Evolutionary conservation across 1,140 invertebrate genomes (phyloP), one percentile per base, ranked within the genome.

Genomic region (Sesamia nonagrioides): DNA sequence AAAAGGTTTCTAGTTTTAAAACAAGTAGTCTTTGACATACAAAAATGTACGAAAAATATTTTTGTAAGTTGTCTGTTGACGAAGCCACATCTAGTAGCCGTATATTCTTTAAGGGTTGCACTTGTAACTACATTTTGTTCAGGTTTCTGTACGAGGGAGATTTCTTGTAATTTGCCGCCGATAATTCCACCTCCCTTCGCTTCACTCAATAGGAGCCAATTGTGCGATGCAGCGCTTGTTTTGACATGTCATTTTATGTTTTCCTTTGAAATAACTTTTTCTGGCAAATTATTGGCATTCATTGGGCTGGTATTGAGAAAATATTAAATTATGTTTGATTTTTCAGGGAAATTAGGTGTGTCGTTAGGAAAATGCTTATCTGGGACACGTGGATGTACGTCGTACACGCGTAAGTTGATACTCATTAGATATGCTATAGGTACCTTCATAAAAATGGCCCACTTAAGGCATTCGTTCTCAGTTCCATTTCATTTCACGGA

Each of bases 161-260:
- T 88, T 86, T 88, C 86, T 88, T 88, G 86, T 90, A 90, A 90
- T 90, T 88, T 78, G 71, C 85, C 78, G 66, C 73, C 85, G 79
- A 88, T 89, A 87, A 88, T 86, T 83, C 75, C 63, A 83, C 66
- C 78, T 78, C 86, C 84, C 86, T 84, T 61, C 77, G 73, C 56
- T 58, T 73, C 66, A 61, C 48, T 88, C 84, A 88, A 88, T 88
- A 84, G 80, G 78, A 78, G 84, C 80, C 88, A 88, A 90, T 90
- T 88, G 84, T 86, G 72, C 79, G 82, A 84, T 80, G 83, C 81
- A 83, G 81, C 66, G 80, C 82, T 77, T 84, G 84, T 87, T 86
- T 81, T 87, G 86, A 86, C 86, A 82, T 86, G 79, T 84, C 78
- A 88, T 88, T 88, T 87, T 72, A 21, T 63, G 37, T 77, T 77